phyloP scores from a whole-genome alignment of 2,113 vertebrate species.

The Engraulis encrasicolus region DNA sequence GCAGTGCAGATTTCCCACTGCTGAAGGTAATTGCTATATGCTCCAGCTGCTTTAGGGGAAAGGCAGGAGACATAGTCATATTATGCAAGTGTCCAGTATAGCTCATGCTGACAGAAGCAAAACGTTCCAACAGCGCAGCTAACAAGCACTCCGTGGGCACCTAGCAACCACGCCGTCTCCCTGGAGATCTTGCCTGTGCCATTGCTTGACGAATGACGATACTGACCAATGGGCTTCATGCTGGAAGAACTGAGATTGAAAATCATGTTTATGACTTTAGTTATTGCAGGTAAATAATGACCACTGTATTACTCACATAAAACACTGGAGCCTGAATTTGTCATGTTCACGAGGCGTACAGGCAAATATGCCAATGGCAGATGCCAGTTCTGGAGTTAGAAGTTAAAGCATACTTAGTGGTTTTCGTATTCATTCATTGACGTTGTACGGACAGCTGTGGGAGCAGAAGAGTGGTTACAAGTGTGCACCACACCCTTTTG shows the following conservation, averaged over 20 bases:
- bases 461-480: too few species aligned
- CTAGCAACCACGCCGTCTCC: conserved; percentile 4
- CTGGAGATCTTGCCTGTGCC: background rate
- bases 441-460: too few species aligned
- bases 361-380: too few species aligned
- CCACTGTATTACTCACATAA: background rate
- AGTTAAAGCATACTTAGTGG: too few species aligned
- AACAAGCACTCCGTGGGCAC: background rate
- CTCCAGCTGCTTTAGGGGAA: background rate
- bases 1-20: background rate
- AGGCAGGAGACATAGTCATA: background rate
- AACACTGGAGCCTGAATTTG: background rate
- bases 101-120: background rate
- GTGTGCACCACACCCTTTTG: too few species aligned
- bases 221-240: background rate
- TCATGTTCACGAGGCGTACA: too few species aligned
- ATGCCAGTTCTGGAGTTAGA: too few species aligned
- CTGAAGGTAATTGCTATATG: background rate
- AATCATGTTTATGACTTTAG: background rate
- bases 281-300: background rate
- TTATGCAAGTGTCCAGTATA: background rate
- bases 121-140: background rate
- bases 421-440: too few species aligned
- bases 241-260: background rate
- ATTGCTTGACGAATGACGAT: background rate